phyloP scores from a whole-genome alignment of 92 coral and sea anemone species.

The Palythoa grandis region DNA sequence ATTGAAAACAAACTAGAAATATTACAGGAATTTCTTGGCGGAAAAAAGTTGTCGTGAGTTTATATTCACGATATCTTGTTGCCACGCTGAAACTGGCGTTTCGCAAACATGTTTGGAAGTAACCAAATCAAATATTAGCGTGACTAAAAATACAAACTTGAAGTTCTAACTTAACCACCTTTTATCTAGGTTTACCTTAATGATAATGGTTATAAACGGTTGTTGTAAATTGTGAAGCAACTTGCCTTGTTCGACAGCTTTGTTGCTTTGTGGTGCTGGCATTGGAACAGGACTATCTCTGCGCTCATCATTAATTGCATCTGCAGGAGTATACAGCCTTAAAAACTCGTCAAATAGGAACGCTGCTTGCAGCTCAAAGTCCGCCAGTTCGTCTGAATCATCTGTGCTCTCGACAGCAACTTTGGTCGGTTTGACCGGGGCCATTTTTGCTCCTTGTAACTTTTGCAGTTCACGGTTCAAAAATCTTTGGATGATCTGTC shows the following conservation, averaged over 20 bases:
- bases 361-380: slow-evolving; percentile 68
- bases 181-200: neutral
- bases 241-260: slow-evolving; percentile 19
- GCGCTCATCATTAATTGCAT: slow-evolving; percentile 25
- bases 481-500: neutral
- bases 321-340: slow-evolving; percentile 48
- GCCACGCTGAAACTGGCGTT: neutral
- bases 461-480: neutral
- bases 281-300: slow-evolving; percentile 31
- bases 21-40: neutral
- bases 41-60: neutral
- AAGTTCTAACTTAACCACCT: neutral
- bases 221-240: neutral
- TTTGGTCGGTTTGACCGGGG: slow-evolving; percentile 49
- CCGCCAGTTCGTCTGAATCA: slow-evolving; percentile 49
- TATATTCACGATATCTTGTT: neutral
- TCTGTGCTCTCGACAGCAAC: slow-evolving; percentile 64
- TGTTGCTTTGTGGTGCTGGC: slow-evolving; percentile 34
- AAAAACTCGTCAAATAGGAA: slow-evolving; percentile 86
- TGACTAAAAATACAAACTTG: neutral
- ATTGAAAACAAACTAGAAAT: neutral
- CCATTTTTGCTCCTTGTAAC: slow-evolving; percentile 13
- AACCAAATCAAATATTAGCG: neutral
- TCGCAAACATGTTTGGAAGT: neutral
- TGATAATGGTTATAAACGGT: neutral